Conservation (phyloP, 1,140 invertebrate genomes). For the Marisa cornuarietis region DNA sequence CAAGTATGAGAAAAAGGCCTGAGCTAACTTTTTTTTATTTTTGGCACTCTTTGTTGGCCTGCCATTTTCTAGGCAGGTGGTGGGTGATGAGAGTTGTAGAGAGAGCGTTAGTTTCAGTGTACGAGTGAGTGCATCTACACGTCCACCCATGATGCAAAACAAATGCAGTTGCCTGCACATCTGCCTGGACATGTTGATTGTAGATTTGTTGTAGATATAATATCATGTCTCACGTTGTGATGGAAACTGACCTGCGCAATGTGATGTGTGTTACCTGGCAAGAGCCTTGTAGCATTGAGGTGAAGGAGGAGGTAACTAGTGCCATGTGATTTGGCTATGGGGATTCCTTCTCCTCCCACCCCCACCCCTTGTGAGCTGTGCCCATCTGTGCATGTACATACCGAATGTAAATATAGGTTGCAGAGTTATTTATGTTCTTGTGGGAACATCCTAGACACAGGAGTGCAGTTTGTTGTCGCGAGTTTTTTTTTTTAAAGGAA, state of each 20-base stretch:
- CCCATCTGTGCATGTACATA: slow-evolving; percentile 7
- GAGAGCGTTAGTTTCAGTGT: too few relatives aligned
- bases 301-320: too few relatives aligned
- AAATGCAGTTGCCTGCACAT: too few relatives aligned
- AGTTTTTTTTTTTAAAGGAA: not conserved
- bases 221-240: not conserved
- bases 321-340: slow-evolving; percentile 10
- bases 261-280: slow-evolving; percentile 8
- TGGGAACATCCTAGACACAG: slow-evolving; percentile 6
- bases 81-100: too few relatives aligned
- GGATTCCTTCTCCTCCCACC: not conserved
- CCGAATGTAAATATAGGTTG: slow-evolving; percentile 23
- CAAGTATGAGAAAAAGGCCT: too few relatives aligned
- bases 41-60: too few relatives aligned
- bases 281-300: not conserved
- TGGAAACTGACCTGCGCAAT: not conserved
- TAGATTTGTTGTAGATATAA: slow-evolving; percentile 6
- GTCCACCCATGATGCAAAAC: too few relatives aligned
- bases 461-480: not conserved
- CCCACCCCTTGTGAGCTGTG: not conserved
- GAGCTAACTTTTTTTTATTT: too few relatives aligned
- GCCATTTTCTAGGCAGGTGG: too few relatives aligned
- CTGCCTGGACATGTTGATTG: too few relatives aligned
- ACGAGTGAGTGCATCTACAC: too few relatives aligned
- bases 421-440: slow-evolving; percentile 19